Conservation (phyloP, 2,113 vertebrate genomes). For the Podarcis muralis region DNA sequence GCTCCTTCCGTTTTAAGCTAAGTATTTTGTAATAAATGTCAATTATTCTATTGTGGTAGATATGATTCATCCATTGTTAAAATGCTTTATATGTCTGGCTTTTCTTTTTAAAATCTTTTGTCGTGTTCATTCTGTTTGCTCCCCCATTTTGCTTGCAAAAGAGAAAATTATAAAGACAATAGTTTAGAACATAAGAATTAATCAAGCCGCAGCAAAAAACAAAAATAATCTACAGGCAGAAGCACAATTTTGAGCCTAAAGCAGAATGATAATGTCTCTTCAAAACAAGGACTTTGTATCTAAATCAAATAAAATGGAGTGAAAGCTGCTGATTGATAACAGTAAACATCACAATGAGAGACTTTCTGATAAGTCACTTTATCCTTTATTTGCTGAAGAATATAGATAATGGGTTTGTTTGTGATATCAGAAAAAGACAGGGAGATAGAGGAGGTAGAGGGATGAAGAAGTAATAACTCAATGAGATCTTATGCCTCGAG, state of each 20-base stretch:
- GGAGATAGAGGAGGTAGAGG: background rate
- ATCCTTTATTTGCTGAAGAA: constrained; percentile 22
- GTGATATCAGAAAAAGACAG: constrained; percentile 26
- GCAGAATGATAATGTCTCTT: constrained; percentile 30
- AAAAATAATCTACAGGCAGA: background rate
- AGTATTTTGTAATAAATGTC: background rate
- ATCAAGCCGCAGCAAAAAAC: background rate
- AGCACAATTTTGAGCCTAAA: constrained; percentile 16
- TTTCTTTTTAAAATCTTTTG: constrained; percentile 26
- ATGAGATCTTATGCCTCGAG: constrained; percentile 12
- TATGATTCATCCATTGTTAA: background rate
- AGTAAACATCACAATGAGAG: constrained; percentile 32
- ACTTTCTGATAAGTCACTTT: constrained; percentile 52
- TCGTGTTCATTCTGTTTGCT: constrained; percentile 12
- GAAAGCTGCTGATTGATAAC: constrained; percentile 32
- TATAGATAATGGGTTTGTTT: constrained; percentile 38
- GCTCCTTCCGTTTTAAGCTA: constrained; percentile 13
- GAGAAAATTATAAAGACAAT: constrained; percentile 15
- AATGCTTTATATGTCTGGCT: constrained; percentile 1
- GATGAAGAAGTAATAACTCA: constrained; percentile 43
- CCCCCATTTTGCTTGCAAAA: constrained; percentile 34
- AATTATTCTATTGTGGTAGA: constrained; percentile 18
- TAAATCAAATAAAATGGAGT: constrained; percentile 52
- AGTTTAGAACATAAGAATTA: constrained; percentile 1
- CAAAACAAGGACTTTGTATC: constrained; percentile 25